Base-by-base conservation (phyloP, 2,888 invertebrate genomes). In the Hirtodrosophila duncani region DNA sequence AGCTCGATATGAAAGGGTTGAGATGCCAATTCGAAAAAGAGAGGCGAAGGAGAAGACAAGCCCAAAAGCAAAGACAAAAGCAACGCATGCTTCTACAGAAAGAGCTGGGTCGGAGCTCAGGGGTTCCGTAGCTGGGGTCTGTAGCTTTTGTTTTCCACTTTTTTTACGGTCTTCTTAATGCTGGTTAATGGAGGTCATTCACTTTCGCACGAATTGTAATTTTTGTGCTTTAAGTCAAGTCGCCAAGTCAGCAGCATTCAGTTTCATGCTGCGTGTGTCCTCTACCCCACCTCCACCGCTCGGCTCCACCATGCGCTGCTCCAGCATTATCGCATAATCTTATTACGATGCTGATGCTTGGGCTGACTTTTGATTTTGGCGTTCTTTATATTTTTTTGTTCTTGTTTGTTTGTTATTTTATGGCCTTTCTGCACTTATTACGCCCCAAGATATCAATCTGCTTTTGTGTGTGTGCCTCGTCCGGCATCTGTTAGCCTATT, bases 181-280 rank as follows among this genome's bases (percentile, higher is more conserved):
- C 81, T 84, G 85, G 86, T 85, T 85, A 85, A 84, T 86, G 83
- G 85, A 86, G 85, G 85, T 85, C 86, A 86, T 85, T 85, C 86
- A 85, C 85, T 85, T 85, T 85, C 86, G 83, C 81, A 84, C 83
- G 85, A 84, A 85, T 80, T 81, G 83, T 83, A 82, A 80, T 81
- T 68, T 79, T 67, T 70, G 67, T 77, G 66, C 72, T 80, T 80
- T 72, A 72, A 77, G 72, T 67, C 61, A 63, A 70, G 60, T 58
- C 68, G 56, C 67, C 63, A 52, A 53, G 53, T 37, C 57, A 63
- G 59, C 48, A 46, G 67, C 59, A 29, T 44, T 44, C 31, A 31
- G 53, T 50, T 71, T 62, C 64, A 48, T 53, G 37, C 50, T 63
- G 36, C 18, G 9, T 13, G 3, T 29, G 29, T 13, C 11, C 13